These are phyloP conservation scores for Rhegmatorhina hoffmannsi DNA, from an alignment of 2,113 vertebrate genomes.

Conservation along the genomic window DNA sequence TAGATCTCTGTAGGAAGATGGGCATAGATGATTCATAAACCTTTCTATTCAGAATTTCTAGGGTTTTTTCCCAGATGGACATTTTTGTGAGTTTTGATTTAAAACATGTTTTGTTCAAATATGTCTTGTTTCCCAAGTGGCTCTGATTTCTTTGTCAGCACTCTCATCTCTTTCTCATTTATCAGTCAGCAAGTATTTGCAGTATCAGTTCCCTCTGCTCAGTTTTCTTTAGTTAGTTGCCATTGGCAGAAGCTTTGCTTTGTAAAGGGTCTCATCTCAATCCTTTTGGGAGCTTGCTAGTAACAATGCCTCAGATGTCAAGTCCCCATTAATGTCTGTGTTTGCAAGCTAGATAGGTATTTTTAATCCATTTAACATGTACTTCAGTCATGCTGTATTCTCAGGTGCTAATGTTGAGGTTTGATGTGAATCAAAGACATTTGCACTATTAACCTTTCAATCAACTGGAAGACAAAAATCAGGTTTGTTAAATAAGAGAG, in stretches of 20 bases:
- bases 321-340: neutral
- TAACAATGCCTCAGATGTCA: neutral
- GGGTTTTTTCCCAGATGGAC: neutral
- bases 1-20: neutral
- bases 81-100: neutral
- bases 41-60: neutral
- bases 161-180: neutral
- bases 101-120: neutral
- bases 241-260: neutral
- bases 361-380: neutral
- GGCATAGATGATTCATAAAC: neutral
- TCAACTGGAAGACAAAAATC: neutral
- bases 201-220: neutral
- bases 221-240: neutral
- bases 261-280: neutral
- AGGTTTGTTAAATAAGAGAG: neutral
- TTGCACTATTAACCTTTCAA: neutral
- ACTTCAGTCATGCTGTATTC: neutral
- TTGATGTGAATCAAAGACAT: neutral
- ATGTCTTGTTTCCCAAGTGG: neutral
- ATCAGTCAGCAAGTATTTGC: neutral
- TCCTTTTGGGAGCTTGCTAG: neutral
- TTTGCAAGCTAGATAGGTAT: neutral
- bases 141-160: neutral
- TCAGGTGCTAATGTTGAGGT: neutral